phyloP scores from a whole-genome alignment of 2,797 vertebrate species.

The Sciurus carolinensis region DNA sequence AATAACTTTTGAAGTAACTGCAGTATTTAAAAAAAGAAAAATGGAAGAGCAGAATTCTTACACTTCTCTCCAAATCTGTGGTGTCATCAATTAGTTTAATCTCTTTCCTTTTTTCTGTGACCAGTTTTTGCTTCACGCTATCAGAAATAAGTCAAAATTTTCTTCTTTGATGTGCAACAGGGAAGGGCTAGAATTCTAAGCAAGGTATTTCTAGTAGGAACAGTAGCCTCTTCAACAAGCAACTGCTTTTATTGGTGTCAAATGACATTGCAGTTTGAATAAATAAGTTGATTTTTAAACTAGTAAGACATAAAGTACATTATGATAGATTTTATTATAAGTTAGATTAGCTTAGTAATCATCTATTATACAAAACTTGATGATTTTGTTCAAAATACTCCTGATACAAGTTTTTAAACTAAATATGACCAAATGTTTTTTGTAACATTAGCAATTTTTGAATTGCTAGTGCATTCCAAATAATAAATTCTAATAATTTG shows the following conservation, averaged over 20 bases:
- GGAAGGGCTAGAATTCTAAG: neutral
- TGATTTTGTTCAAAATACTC: neutral
- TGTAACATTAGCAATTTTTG: neutral
- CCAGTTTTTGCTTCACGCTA: neutral
- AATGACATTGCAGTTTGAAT: neutral
- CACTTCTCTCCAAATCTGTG: neutral
- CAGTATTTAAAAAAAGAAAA: neutral
- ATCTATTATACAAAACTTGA: neutral
- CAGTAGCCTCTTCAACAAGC: neutral
- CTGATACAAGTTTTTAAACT: neutral
- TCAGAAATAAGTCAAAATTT: neutral
- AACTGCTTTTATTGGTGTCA: neutral
- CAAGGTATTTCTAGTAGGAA: neutral
- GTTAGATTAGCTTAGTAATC: neutral
- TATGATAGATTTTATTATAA: neutral
- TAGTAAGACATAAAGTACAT: neutral
- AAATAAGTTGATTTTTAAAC: neutral
- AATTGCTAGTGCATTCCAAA: neutral
- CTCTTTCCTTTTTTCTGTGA: neutral
- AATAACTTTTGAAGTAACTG: neutral
- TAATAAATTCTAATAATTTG: neutral
- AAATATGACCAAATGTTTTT: neutral
- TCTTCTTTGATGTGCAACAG: neutral
- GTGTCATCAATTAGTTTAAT: neutral
- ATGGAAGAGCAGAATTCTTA: neutral